Conservation (phyloP, 2,888 invertebrate species). For the Acleris sparsana region DNA sequence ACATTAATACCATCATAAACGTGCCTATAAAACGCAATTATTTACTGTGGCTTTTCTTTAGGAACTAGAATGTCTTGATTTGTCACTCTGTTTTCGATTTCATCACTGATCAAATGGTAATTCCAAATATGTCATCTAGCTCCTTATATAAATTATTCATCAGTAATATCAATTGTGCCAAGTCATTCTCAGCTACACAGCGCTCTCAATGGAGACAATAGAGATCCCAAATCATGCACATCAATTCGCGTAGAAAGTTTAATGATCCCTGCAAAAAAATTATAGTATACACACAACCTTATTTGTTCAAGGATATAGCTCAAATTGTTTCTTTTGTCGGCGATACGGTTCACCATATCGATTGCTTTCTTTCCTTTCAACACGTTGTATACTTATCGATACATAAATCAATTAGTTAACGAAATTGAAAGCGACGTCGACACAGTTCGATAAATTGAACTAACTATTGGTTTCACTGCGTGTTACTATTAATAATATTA, state of each 20-base stretch:
- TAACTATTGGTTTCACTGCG: conserved; percentile 25
- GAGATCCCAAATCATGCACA: conserved; percentile 37
- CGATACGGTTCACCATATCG: conserved; percentile 28
- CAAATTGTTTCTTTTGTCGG: conserved; percentile 14
- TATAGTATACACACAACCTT: conserved; percentile 29
- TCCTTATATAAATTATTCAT: conserved; percentile 28
- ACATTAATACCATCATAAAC: no score
- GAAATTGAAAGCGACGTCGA: conserved; percentile 67
- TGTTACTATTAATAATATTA: background rate
- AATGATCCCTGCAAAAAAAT: conserved; percentile 43
- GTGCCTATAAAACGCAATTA: no score
- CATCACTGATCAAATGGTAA: conserved; percentile 14
- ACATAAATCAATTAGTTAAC: conserved; percentile 72
- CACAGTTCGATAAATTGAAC: conserved; percentile 40
- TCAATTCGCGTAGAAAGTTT: conserved; percentile 53
- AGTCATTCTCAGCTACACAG: conserved; percentile 32
- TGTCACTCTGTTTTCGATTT: conserved; percentile 10
- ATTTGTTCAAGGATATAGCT: conserved; percentile 16
- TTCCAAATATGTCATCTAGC: conserved; percentile 12
- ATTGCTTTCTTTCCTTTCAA: conserved; percentile 55
- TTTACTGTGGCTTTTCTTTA: no score
- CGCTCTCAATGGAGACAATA: conserved; percentile 36
- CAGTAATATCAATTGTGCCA: conserved; percentile 24
- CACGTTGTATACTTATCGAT: conserved; percentile 55
- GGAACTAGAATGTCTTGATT: background rate